Percentiles rank a stretch among this genome's conserved stretches.
These are phyloP conservation scores for Sciaenops ocellatus DNA, from an alignment of 2,797 vertebrate species.

Conservation along the genomic window DNA sequence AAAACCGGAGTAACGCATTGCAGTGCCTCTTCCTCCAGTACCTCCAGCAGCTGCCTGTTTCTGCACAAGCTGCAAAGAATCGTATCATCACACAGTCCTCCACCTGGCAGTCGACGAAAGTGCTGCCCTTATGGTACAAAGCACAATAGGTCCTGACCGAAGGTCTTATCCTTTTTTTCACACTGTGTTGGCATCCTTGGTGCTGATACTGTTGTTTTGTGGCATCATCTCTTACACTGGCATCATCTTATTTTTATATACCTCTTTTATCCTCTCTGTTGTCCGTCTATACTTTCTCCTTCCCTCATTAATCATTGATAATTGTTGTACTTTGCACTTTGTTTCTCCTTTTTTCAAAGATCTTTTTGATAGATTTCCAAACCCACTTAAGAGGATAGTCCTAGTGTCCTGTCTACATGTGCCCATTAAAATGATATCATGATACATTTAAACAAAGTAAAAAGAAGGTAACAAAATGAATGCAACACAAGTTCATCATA, in stretches of 20 bases:
- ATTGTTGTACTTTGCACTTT: not conserved
- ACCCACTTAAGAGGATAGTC: not conserved
- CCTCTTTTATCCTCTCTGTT: not conserved
- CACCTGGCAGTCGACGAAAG: constrained; percentile 23
- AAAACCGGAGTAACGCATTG: not conserved
- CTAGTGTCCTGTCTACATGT: not conserved
- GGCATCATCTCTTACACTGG: not conserved
- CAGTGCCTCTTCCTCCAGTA: not conserved
- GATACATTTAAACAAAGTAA: not conserved
- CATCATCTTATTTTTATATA: not conserved
- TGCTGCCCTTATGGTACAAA: constrained; percentile 1
- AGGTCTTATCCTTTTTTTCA: constrained; percentile 18
- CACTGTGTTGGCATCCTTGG: not conserved
- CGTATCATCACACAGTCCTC: constrained; percentile 12
- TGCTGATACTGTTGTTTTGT: constrained; percentile 10
- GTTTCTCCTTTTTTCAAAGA: not conserved
- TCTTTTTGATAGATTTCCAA: not conserved
- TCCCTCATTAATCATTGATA: not conserved
- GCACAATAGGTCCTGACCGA: constrained; percentile 22
- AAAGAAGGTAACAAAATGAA: not conserved
- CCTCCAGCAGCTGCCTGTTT: not conserved
- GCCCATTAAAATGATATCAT: not conserved
- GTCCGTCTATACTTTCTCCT: not conserved
- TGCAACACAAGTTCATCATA: not conserved
- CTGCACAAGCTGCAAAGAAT: constrained; percentile 25